Evolutionary conservation across 2,113 vertebrate genomes (phyloP).

Genomic region (Crotophaga sulcirostris): DNA sequence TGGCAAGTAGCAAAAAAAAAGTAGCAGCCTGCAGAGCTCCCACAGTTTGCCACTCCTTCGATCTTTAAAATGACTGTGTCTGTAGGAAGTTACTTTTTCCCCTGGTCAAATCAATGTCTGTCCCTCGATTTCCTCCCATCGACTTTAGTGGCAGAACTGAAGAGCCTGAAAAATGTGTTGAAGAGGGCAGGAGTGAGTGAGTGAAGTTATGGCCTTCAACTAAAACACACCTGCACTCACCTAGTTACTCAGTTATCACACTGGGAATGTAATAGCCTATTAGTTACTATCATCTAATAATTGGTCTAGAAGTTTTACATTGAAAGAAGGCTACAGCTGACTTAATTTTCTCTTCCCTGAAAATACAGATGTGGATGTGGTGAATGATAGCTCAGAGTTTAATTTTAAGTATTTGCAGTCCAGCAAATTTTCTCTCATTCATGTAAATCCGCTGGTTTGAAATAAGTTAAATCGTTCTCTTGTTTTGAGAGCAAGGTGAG

Average conservation of each 20-base stretch:
- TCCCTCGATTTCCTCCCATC: not conserved
- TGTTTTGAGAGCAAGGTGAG: not conserved
- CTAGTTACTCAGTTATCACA: not conserved
- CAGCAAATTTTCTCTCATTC: not conserved
- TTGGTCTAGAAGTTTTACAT: not conserved
- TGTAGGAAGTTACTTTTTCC: not conserved
- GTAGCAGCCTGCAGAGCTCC: not conserved
- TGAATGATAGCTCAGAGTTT: not conserved
- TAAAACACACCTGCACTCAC: not conserved
- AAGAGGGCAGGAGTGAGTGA: not conserved
- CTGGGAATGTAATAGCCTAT: not conserved
- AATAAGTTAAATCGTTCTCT: not conserved
- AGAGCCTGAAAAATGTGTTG: not conserved
- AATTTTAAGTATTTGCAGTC: not conserved
- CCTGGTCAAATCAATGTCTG: not conserved
- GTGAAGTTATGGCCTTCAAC: not conserved
- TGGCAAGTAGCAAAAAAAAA: not conserved
- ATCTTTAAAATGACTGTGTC: not conserved
- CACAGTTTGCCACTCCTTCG: not conserved
- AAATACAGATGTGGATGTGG: accelerated
- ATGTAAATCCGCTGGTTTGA: not conserved
- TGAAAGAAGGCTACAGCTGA: not conserved
- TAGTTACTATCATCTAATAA: not conserved
- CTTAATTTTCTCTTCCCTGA: not conserved
- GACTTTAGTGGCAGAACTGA: not conserved